Base-by-base conservation (phyloP, 2,888 invertebrate genomes). In the Geophilus truncorum region DNA sequence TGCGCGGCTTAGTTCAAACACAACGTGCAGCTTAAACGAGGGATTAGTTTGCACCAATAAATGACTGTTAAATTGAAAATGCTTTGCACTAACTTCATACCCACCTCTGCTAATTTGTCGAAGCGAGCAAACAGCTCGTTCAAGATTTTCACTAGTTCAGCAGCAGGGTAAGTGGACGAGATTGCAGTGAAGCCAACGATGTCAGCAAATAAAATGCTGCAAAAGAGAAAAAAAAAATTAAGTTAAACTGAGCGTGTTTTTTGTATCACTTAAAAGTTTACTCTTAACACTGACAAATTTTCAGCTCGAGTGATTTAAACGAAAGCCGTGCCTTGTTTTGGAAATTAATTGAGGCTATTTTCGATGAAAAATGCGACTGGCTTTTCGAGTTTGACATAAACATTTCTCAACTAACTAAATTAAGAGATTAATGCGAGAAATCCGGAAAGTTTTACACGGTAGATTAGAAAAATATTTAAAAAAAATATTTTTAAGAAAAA, bases 141-240 rank as follows among this genome's bases (percentile, higher is more conserved):
- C 84, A 97, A 90, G 89, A 97, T 95, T 88, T 95, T 95, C 80
- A 97, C 97, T 83, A 97, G 91, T 87, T 97, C 97, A 87, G 96
- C 95, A 78, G 97, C 97, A 80, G 96, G 95, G 88, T 96, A 96
- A 7, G 96, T 95, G 18, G 96, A 96, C 2, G 96, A 96, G 84
- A 97, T 95, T 80, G 96, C 96, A 5, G 98, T 98, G 88, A 98
- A 98, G 80, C 98, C 98, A 80, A 97, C 97, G 87, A 98, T 98
- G 89, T 98, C 98, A 30, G 97, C 98, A 88, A 97, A 98, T 83
- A 98, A 91, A 87, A 98, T 98, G 88, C 96, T 96, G 90, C 83
- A 89, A 86, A 84, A 85, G 57, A 80, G 57, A 81, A 81, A 78
- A 80, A 78, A 40, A 78, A 81, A 79, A 80, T n/a, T 30, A 75